These are phyloP conservation scores for Nyctereutes procyonoides DNA, from an alignment of 2,113 vertebrate species.

Conservation along the genomic window DNA sequence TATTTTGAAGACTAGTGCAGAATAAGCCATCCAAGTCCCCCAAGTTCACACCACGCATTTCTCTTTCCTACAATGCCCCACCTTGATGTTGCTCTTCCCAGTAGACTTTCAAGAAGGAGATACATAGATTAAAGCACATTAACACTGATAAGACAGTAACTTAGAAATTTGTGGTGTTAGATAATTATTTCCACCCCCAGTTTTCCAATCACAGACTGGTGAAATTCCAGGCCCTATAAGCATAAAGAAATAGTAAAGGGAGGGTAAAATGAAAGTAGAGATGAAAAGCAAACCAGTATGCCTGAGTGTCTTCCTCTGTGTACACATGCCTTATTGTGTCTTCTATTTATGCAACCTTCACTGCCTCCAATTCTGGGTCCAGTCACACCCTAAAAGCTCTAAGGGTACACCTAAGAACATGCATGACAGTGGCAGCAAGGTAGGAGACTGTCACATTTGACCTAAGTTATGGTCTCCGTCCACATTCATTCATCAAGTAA, in stretches of 20 bases:
- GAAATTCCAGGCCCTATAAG: neutral
- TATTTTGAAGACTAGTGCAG: neutral
- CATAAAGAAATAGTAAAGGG: neutral
- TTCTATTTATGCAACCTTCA: neutral
- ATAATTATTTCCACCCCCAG: neutral
- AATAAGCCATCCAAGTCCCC: neutral
- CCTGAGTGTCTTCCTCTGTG: neutral
- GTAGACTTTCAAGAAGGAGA: neutral
- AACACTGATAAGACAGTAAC: neutral
- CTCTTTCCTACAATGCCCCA: neutral
- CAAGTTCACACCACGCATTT: neutral
- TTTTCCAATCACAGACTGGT: neutral
- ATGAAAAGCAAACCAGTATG: neutral
- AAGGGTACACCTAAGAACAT: neutral
- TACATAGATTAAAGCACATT: neutral
- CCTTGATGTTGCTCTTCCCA: neutral
- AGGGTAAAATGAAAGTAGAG: neutral
- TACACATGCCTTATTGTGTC: neutral
- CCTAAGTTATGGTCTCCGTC: conserved; percentile 39
- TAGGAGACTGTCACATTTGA: neutral
- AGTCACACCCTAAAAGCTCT: neutral
- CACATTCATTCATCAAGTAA: conserved; percentile 56
- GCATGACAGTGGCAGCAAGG: neutral
- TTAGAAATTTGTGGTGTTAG: neutral
- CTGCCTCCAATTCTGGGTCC: neutral